Evolutionary conservation across 2,797 vertebrate genomes (phyloP).

Genomic region (Smutsia gigantea): DNA sequence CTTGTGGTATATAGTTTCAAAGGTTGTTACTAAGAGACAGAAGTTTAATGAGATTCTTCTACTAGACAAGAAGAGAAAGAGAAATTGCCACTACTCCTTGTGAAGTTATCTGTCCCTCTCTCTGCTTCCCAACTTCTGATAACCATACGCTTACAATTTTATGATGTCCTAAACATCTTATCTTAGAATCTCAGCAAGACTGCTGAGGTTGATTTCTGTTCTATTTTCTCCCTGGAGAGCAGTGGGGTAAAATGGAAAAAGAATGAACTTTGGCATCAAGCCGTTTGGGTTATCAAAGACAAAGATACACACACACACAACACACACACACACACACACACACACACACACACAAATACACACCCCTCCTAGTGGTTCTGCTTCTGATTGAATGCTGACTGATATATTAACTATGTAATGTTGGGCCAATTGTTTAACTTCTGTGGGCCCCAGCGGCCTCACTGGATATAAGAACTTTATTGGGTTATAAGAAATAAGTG

Average conservation of each 20-base stretch:
- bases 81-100: background rate
- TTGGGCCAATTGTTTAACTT: background rate
- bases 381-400: background rate
- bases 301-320: background rate
- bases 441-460: background rate
- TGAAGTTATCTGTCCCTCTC: background rate
- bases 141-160: background rate
- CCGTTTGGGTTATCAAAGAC: background rate
- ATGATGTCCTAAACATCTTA: background rate
- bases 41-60: constrained; percentile 8
- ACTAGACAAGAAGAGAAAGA: background rate
- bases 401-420: background rate
- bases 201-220: background rate
- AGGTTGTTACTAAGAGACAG: constrained; percentile 13
- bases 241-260: background rate
- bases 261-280: constrained; percentile 55
- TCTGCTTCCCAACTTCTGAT: background rate
- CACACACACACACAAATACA: background rate
- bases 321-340: background rate
- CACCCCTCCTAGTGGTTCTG: background rate
- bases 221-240: background rate
- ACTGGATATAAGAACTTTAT: background rate
- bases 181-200: background rate
- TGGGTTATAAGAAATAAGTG: background rate
- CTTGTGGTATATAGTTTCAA: background rate